Percentiles rank a stretch among this genome's conserved stretches.
These are phyloP conservation scores for Neogobius melanostomus DNA, from an alignment of 2,113 vertebrate species.

Conservation along the genomic window DNA sequence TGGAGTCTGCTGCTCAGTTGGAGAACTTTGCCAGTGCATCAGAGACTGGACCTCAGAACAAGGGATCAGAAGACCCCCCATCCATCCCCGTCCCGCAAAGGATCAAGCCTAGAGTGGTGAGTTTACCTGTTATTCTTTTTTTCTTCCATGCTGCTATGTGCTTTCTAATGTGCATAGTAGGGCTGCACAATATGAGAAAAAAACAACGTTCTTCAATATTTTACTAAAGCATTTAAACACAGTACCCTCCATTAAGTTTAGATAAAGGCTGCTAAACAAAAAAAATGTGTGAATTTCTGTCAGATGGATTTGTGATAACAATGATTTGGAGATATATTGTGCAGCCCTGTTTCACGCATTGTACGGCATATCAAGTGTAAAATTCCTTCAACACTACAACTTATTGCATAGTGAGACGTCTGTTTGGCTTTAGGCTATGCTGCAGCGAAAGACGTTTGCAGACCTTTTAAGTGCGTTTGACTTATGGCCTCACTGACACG, in stretches of 20 bases:
- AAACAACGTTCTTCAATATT: too few species aligned
- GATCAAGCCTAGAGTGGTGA: slow-evolving; percentile 94
- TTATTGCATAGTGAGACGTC: neutral
- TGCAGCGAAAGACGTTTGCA: neutral
- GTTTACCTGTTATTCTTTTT: slow-evolving; percentile 56
- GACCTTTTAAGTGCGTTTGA: slow-evolving; percentile 2
- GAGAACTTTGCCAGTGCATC: slow-evolving; percentile 65
- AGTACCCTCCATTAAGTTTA: too few species aligned
- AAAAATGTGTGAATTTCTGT: too few species aligned
- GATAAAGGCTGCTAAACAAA: too few species aligned
- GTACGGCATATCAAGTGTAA: too few species aligned
- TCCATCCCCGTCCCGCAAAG: slow-evolving; percentile 63
- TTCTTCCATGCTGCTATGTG: neutral
- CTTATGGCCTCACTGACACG: neutral
- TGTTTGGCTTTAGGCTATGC: neutral
- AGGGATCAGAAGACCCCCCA: slow-evolving; percentile 72
- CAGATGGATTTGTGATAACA: too few species aligned
- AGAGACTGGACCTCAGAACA: slow-evolving; percentile 74
- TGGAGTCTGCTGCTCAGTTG: slow-evolving; percentile 22
- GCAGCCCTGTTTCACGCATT: too few species aligned
- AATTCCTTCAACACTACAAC: too few species aligned
- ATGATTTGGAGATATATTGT: too few species aligned
- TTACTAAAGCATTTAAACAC: too few species aligned
- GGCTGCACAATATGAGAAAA: slow-evolving; percentile 3
- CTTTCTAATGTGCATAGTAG: neutral